These are phyloP conservation scores for Gavialis gangeticus DNA, from an alignment of 2,113 vertebrate species.

Conservation along the genomic window DNA sequence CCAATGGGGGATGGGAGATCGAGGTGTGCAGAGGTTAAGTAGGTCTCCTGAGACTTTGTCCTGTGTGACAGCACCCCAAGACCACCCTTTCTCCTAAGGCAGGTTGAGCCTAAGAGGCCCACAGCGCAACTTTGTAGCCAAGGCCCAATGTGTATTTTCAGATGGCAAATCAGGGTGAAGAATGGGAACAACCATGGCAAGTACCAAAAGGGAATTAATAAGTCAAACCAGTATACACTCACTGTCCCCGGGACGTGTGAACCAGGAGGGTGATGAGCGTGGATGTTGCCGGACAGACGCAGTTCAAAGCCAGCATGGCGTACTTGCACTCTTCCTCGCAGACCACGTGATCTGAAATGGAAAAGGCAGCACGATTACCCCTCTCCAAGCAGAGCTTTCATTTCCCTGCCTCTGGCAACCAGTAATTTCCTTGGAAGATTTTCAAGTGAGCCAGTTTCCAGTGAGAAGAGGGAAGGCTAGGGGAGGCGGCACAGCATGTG, in stretches of 20 bases:
- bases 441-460: rapidly evolving
- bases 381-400: background rate
- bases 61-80: too few species aligned
- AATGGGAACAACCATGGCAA: background rate
- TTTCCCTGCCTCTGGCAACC: background rate
- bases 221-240: slow-evolving; percentile 59
- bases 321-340: slow-evolving; percentile 90
- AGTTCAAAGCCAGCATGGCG: slow-evolving; percentile 88
- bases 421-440: too few species aligned
- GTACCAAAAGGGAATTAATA: rapidly evolving
- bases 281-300: slow-evolving; percentile 87
- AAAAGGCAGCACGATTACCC: rapidly evolving
- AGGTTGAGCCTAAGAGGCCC: background rate
- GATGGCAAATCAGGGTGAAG: background rate
- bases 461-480: rapidly evolving
- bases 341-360: slow-evolving; percentile 85
- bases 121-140: background rate
- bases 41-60: background rate
- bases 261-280: slow-evolving; percentile 89
- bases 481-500: background rate
- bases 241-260: slow-evolving; percentile 89
- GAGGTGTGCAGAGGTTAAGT: background rate
- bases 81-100: background rate
- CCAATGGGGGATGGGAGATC: background rate
- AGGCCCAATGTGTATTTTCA: background rate